A percentile compares a stretch with the other conserved stretches of the same genome.
phyloP scores from a whole-genome alignment of 2,797 vertebrate genomes.

The Sebastes itinus region DNA sequence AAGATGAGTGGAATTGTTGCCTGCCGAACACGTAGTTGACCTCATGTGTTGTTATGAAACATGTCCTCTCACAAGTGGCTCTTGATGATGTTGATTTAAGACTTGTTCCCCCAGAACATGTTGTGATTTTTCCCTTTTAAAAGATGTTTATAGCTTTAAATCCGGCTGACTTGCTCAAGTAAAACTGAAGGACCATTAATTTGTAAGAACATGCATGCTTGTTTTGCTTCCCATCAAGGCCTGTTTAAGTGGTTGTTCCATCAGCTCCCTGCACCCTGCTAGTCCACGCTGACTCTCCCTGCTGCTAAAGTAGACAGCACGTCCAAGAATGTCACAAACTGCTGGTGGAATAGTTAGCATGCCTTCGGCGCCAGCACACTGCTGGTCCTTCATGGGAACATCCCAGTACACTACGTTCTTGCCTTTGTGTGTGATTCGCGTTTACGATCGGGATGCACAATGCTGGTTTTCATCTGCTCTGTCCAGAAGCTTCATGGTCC shows the following conservation, averaged over 20 bases:
- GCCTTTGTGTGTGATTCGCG: conserved; percentile 47
- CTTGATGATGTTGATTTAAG: neutral
- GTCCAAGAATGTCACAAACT: conserved; percentile 78
- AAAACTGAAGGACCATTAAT: neutral
- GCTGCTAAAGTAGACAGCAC: conserved; percentile 36
- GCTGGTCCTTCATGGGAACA: conserved; percentile 39
- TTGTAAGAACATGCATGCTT: conserved; percentile 1
- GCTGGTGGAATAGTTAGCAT: conserved; percentile 75
- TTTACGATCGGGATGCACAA: conserved; percentile 39
- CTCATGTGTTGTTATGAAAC: conserved; percentile 40
- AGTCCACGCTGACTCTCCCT: conserved; percentile 38
- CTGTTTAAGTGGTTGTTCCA: conserved; percentile 37
- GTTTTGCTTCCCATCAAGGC: conserved; percentile 6
- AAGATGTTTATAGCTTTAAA: neutral
- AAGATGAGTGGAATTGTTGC: conserved; percentile 23
- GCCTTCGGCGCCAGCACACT: conserved; percentile 48
- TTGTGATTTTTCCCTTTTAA: neutral
- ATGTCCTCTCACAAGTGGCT: conserved; percentile 12
- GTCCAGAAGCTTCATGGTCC: conserved; percentile 13
- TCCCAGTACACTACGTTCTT: conserved; percentile 1
- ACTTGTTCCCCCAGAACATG: conserved; percentile 5
- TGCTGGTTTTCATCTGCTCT: conserved; percentile 48
- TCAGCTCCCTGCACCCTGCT: conserved; percentile 56
- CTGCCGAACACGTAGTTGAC: conserved; percentile 14
- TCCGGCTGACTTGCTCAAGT: neutral